Conservation (phyloP, 2,113 vertebrate species). For the Hystrix cristata region DNA sequence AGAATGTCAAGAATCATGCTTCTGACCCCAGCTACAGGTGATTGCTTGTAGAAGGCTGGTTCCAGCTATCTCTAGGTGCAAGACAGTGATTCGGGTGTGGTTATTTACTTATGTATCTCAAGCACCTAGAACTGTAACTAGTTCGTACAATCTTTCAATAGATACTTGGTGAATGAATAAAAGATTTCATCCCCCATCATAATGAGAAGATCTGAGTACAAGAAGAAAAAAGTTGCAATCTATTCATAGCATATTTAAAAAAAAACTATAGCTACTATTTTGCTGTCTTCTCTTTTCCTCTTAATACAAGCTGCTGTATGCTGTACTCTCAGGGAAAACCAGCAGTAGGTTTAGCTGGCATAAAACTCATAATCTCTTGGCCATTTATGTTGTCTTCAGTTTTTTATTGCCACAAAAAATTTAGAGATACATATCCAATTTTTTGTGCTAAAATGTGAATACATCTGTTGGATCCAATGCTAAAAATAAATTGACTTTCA, state of each 20-base stretch:
- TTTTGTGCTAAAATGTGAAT: conserved; percentile 16
- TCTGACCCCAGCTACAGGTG: neutral
- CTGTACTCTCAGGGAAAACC: neutral
- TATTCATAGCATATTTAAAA: neutral
- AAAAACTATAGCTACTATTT: neutral
- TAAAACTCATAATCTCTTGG: neutral
- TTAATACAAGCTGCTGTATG: neutral
- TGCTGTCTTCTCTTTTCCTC: neutral
- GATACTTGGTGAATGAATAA: neutral
- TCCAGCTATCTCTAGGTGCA: neutral
- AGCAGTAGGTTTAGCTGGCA: neutral
- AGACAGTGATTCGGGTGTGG: neutral
- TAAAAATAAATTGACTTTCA: conserved; percentile 37
- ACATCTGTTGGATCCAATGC: neutral
- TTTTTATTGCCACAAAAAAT: neutral
- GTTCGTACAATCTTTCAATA: neutral
- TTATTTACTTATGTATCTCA: neutral
- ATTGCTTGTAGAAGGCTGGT: neutral
- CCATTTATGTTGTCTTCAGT: neutral
- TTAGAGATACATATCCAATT: neutral
- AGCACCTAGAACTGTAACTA: neutral
- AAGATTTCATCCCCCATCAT: neutral
- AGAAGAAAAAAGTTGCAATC: neutral
- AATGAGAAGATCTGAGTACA: neutral
- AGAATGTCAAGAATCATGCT: neutral